These are phyloP conservation scores for Pseudoatta argentina DNA, from an alignment of 1,140 invertebrate genomes.

Conservation along the genomic window DNA sequence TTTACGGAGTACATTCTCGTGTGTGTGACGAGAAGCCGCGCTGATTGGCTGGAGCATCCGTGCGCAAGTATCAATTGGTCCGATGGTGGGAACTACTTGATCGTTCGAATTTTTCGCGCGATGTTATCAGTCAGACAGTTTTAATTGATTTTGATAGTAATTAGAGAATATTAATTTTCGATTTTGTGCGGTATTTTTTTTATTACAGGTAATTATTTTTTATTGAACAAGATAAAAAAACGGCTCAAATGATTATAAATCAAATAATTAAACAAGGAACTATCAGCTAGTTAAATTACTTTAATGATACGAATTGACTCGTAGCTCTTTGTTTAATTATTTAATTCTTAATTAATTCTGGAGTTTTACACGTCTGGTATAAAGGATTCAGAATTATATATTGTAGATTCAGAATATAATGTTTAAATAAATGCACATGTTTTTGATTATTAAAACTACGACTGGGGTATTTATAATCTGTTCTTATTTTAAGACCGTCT, in stretches of 20 bases:
- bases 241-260: too few species aligned
- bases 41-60: conserved; percentile 63
- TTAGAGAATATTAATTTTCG: conserved; percentile 27
- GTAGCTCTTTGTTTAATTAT: too few species aligned
- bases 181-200: neutral
- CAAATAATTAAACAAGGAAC: too few species aligned
- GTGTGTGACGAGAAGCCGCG: conserved; percentile 20
- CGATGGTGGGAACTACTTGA: conserved; percentile 75
- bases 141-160: neutral
- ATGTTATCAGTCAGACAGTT: neutral
- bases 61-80: conserved; percentile 49
- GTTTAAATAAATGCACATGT: too few species aligned
- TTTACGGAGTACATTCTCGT: conserved; percentile 74
- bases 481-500: too few species aligned
- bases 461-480: too few species aligned
- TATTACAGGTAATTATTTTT: conserved; percentile 5
- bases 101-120: conserved; percentile 66
- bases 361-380: neutral
- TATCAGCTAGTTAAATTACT: too few species aligned
- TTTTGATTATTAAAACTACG: too few species aligned
- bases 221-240: too few species aligned
- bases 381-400: too few species aligned
- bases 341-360: neutral
- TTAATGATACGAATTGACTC: too few species aligned
- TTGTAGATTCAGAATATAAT: too few species aligned